These are phyloP conservation scores for Eulacestoma nigropectus DNA, from an alignment of 2,113 vertebrate genomes.

Conservation along the genomic window DNA sequence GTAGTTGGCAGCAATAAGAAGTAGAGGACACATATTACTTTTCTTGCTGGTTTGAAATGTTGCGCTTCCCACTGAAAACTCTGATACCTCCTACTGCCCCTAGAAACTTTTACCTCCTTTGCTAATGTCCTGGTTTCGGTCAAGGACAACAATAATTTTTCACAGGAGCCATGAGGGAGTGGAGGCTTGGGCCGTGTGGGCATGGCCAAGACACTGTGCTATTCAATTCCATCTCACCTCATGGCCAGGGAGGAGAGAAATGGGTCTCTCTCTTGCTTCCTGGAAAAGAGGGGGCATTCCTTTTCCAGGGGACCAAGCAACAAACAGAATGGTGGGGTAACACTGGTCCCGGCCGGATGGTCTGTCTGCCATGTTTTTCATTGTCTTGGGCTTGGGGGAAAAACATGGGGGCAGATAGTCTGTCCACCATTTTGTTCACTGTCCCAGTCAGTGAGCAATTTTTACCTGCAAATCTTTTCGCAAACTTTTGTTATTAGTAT, in stretches of 20 bases:
- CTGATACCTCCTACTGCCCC: neutral
- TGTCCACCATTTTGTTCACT: neutral
- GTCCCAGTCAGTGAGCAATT: neutral
- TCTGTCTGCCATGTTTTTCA: neutral
- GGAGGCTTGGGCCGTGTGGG: neutral
- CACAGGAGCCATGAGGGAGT: neutral
- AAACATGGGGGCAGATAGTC: neutral
- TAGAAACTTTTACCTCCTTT: neutral
- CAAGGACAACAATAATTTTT: neutral
- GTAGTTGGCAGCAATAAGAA: slow-evolving; percentile 41
- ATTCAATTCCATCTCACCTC: neutral
- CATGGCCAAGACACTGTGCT: neutral
- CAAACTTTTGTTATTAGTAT: neutral
- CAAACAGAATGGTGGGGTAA: neutral
- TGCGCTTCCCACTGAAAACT: neutral
- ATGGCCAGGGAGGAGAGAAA: neutral
- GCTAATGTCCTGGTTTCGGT: neutral
- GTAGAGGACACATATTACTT: slow-evolving; percentile 12
- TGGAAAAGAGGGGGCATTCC: neutral
- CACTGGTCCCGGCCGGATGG: accelerated
- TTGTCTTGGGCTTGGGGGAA: neutral
- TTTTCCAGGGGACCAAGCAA: neutral
- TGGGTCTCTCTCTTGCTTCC: neutral
- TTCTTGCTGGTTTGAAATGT: neutral
- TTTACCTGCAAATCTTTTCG: neutral